Evolutionary conservation across 92 coral and sea anemone genomes (phyloP), one percentile per base, ranked within the genome.

Genomic region (Blastomussa wellsi): DNA sequence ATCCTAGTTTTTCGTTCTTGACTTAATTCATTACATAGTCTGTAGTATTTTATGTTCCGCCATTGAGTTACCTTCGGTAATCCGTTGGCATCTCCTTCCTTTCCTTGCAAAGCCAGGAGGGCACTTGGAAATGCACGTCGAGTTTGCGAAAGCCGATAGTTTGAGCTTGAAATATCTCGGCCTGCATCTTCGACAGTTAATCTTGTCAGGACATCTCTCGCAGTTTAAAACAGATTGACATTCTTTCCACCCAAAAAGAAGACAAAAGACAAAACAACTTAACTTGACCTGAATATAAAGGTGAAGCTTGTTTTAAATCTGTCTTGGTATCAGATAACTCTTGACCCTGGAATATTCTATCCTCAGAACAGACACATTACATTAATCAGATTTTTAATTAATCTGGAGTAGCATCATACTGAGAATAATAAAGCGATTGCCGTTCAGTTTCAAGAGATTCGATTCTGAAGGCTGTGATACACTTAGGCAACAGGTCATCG

Each of bases 101-200:
- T 70, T 86, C 62, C 78, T 78, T 26, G 72, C 51, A 52, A 87
- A 90, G 29, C 93, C 90, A 37, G 71, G 39, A 19, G 93, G 93
- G 59, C 93, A 90, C 15, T 73, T 32, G 5, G 69, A 65, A 16
- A 90, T 90, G 37, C 93, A 90, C 17, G 86, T 72, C 20, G 86
- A 78, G n/a, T 86, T 82, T 57, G 79, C 49, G 22, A 72, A 83
- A 26, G 79, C 76, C 24, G 88, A 51, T 32, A 29, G 26, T 82
- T 79, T 90, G 70, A 77, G 44, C 78, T 79, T 90, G 49, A 82
- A 79, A 67, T 71, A 90, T 24, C 59, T 53, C 22, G 86, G 88
- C 47, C 74, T 55, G 42, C 93, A 90, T 64, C 87, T 86, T 55
- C 89, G 89, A 39, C 93, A 90, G 81, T 82, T 86, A 68, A 79